Conservation (phyloP, 92 coral and sea anemone genomes). For the Metridium senile region DNA sequence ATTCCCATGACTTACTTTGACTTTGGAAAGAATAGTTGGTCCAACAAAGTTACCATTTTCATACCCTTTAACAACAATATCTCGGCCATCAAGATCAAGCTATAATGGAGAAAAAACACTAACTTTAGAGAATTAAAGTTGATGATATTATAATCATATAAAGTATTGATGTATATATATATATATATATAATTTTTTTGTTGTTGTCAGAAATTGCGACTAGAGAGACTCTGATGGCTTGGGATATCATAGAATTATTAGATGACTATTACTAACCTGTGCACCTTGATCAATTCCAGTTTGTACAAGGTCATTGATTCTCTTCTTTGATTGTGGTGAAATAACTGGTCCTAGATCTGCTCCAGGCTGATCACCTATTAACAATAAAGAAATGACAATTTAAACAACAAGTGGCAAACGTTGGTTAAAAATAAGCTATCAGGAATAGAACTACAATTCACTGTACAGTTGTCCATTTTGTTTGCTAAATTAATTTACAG, state of each 20-base stretch:
- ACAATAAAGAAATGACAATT: background rate
- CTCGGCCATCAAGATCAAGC: constrained; percentile 96
- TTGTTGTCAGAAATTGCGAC: too few relatives aligned
- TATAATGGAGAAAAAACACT: constrained; percentile 26
- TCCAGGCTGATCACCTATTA: constrained; percentile 97
- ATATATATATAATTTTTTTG: too few relatives aligned
- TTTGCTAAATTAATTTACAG: too few relatives aligned
- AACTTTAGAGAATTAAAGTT: too few relatives aligned
- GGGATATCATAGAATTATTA: background rate
- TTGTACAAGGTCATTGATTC: constrained; percentile 88
- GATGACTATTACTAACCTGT: constrained; percentile 41
- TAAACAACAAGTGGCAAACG: too few relatives aligned
- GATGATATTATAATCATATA: too few relatives aligned
- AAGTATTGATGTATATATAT: too few relatives aligned
- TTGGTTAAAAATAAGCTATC: too few relatives aligned
- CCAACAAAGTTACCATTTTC: constrained; percentile 98
- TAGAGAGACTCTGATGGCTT: background rate
- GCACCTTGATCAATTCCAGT: constrained; percentile 96
- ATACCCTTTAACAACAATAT: constrained; percentile 77
- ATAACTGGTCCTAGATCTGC: constrained; percentile 97
- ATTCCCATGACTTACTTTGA: constrained; percentile 81
- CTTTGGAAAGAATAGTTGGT: constrained; percentile 86
- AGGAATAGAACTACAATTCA: too few relatives aligned
- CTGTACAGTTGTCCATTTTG: too few relatives aligned
- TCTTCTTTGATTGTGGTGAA: constrained; percentile 93